Evolutionary conservation across 2,113 vertebrate genomes (phyloP), one percentile per base, ranked within the genome.

Genomic region (Phaethon lepturus): DNA sequence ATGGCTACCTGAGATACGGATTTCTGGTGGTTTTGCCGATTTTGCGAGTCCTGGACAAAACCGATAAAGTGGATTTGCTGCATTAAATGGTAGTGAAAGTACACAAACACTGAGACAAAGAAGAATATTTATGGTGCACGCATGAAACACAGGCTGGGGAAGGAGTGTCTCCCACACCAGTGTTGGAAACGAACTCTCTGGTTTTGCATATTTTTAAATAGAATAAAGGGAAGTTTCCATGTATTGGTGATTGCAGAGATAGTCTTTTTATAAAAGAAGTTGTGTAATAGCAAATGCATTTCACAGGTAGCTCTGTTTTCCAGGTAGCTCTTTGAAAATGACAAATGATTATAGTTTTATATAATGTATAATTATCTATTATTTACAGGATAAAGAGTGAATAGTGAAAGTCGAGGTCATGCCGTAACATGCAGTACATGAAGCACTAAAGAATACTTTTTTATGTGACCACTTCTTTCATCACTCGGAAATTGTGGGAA

Each of bases 361-460:
- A 68, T 44, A 84, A 80, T 62, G 23, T 78, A 42, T 90, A 95
- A 94, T 96, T 96, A 82, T 60, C 52, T 86, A 31, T 89, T 94
- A 69, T 91, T 96, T 93, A 49, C 53, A 81, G 89, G 95, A 88
- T 94, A 82, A 86, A 92, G 66, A 93, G 11, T 29, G 29, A 94
- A 52, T 47, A 85, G 53, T 81, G 73, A 92, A 97, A 95, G 71
- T 31, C 71, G n/a, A 92, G 52, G 42, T 93, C 76, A 20, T 92
- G 90, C 86, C n/a, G 31, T 93, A 88, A 92, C 86, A 59, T 15
- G 81, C 42, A 90, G 25, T 62, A 52, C 50, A 18, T 40, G 33
- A 95, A 80, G 42, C 13, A 1, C 52, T 82, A 42, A 93, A 87
- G 29, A 97, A 59, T 66, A 47, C 3, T 68, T 84, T 85, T 84